phyloP scores from a whole-genome alignment of 2,888 invertebrate species.

The Lycaena phlaeas region DNA sequence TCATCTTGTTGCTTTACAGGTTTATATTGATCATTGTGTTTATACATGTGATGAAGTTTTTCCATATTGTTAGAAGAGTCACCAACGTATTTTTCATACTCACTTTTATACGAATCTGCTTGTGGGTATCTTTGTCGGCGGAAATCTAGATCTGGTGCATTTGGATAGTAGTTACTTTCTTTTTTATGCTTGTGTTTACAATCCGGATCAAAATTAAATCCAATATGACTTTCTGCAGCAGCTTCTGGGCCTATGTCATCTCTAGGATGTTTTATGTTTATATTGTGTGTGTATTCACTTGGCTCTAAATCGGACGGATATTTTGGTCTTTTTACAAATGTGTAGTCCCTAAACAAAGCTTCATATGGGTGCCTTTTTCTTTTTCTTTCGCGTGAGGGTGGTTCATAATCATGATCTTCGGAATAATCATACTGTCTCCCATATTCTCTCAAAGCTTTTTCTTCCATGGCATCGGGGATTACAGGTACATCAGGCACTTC shows the following conservation, averaged over 20 bases:
- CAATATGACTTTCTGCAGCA: slow-evolving; percentile 47
- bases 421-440: slow-evolving; percentile 47
- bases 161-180: slow-evolving; percentile 38
- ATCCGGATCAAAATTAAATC: slow-evolving; percentile 48
- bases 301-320: slow-evolving; percentile 45
- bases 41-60: slow-evolving; percentile 37
- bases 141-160: slow-evolving; percentile 36
- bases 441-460: slow-evolving; percentile 49
- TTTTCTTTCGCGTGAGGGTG: slow-evolving; percentile 33
- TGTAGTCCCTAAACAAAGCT: slow-evolving; percentile 35
- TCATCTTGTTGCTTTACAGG: slow-evolving; percentile 42
- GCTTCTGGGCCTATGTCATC: slow-evolving; percentile 34
- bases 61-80: slow-evolving; percentile 43
- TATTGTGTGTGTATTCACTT: slow-evolving; percentile 54
- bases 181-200: slow-evolving; percentile 55
- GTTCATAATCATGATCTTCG: slow-evolving; percentile 42
- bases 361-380: slow-evolving; percentile 39
- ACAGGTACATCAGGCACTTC: slow-evolving; percentile 19
- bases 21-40: slow-evolving; percentile 30
- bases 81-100: slow-evolving; percentile 41
- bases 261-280: slow-evolving; percentile 50
- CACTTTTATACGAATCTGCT: slow-evolving; percentile 36
- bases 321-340: slow-evolving; percentile 38
- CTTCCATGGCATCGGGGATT: slow-evolving; percentile 29
- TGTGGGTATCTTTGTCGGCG: slow-evolving; percentile 40